Percentiles rank a stretch among this genome's conserved stretches.
Conservation (phyloP, 2,888 invertebrate genomes). For the Ophioninae sp. region DNA sequence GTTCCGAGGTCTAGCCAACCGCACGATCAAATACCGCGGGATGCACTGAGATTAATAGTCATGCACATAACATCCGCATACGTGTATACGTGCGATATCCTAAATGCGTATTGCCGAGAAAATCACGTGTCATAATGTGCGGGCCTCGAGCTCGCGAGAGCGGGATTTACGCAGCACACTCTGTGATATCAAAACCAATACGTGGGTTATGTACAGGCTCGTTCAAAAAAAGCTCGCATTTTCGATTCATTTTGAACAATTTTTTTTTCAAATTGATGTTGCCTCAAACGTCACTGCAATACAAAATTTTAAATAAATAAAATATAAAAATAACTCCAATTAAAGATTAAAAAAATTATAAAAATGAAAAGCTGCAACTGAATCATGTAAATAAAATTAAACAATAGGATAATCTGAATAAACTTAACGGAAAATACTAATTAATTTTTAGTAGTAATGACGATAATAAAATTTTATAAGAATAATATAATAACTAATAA, state of each 20-base stretch:
- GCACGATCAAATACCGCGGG: not conserved
- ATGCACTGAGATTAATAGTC: not conserved
- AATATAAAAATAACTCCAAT: too few relatives aligned
- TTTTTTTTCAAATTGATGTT: not conserved
- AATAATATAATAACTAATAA: too few relatives aligned
- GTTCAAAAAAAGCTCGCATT: not conserved
- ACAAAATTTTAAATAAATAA: too few relatives aligned
- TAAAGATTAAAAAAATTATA: too few relatives aligned
- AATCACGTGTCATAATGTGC: constrained; percentile 37
- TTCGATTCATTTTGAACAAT: not conserved
- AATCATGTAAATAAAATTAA: too few relatives aligned
- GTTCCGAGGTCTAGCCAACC: not conserved
- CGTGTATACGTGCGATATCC: constrained; percentile 15
- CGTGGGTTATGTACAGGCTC: constrained; percentile 1
- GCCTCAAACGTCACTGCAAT: too few relatives aligned
- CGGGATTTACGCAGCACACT: constrained; percentile 36
- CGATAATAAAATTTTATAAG: too few relatives aligned
- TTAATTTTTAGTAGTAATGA: too few relatives aligned
- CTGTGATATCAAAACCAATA: constrained; percentile 9
- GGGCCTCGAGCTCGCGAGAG: constrained; percentile 21
- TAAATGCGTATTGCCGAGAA: constrained; percentile 26
- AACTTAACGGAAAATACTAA: too few relatives aligned
- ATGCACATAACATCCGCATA: not conserved
- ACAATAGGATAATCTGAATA: too few relatives aligned
- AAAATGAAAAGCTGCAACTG: too few relatives aligned